Evolutionary conservation across 2,113 vertebrate genomes (phyloP).

Genomic region (Muntiacus reevesi): DNA sequence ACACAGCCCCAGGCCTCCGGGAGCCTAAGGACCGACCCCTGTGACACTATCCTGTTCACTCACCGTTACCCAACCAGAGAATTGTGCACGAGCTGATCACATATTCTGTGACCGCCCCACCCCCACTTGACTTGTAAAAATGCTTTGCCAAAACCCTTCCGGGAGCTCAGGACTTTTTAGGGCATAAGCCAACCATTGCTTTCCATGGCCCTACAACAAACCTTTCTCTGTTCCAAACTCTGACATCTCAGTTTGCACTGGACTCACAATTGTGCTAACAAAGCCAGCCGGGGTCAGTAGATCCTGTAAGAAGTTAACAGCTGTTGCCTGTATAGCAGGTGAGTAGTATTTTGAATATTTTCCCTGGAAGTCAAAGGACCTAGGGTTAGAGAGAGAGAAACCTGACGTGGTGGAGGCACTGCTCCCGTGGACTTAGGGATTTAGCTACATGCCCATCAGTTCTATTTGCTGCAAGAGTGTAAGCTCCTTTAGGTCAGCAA

Average conservation of each 20-base stretch:
- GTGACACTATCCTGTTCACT: background rate
- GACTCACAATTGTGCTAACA: background rate
- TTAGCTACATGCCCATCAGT: background rate
- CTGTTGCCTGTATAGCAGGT: background rate
- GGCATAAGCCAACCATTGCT: background rate
- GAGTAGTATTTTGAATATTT: background rate
- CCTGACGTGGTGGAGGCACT: background rate
- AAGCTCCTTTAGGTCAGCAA: background rate
- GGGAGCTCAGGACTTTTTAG: background rate
- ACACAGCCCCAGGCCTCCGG: background rate
- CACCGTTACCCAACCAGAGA: background rate
- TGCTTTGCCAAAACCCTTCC: background rate
- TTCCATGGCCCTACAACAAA: background rate
- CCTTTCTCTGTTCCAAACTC: background rate
- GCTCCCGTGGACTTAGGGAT: background rate
- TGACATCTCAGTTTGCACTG: background rate
- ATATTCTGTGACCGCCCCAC: rapidly evolving
- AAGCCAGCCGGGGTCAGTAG: background rate
- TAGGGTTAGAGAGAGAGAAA: background rate
- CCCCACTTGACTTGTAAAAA: background rate
- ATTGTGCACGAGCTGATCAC: background rate
- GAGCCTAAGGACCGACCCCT: background rate
- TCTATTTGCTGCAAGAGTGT: background rate
- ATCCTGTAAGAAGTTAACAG: background rate
- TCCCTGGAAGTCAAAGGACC: background rate